Evolutionary conservation across 2,888 invertebrate species (phyloP).

Genomic region (Nemotelus pantherinus): DNA sequence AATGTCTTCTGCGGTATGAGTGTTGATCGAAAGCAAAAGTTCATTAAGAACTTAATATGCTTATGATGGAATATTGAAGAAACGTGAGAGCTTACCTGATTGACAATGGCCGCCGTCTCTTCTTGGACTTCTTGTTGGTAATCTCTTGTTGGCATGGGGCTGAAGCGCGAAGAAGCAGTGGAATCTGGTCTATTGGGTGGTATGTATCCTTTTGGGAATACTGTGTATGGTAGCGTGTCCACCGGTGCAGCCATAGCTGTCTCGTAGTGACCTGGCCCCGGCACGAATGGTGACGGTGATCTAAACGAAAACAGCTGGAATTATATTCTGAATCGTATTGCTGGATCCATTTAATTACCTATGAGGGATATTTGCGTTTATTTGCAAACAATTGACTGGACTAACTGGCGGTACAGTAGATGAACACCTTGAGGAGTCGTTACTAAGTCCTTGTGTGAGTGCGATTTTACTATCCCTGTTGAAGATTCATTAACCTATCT

Average conservation of each 20-base stretch:
- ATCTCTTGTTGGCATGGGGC: conserved; percentile 64
- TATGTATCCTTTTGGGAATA: conserved; percentile 67
- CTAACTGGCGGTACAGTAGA: conserved; percentile 61
- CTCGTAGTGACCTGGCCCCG: conserved; percentile 66
- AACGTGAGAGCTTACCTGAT: conserved; percentile 59
- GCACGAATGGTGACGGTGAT: conserved; percentile 68
- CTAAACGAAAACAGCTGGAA: conserved; percentile 50
- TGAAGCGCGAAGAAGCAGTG: conserved; percentile 57
- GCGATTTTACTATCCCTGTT: conserved; percentile 64
- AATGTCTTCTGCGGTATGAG: too few species aligned
- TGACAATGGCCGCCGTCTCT: conserved; percentile 62
- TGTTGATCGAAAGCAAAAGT: too few species aligned
- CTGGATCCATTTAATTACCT: conserved; percentile 61
- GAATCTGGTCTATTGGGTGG: conserved; percentile 56
- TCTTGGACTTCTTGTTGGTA: conserved; percentile 64
- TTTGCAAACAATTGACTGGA: conserved; percentile 51
- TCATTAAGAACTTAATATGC: neutral
- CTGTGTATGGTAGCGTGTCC: conserved; percentile 67
- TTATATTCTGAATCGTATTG: neutral
- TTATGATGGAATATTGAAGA: neutral
- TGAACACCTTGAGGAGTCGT: conserved; percentile 67
- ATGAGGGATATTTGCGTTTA: conserved; percentile 63
- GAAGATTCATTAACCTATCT: neutral
- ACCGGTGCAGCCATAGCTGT: conserved; percentile 61
- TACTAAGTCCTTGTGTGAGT: conserved; percentile 65